These are phyloP conservation scores for Agrochola lota DNA, from an alignment of 2,888 invertebrate species.

Conservation along the genomic window DNA sequence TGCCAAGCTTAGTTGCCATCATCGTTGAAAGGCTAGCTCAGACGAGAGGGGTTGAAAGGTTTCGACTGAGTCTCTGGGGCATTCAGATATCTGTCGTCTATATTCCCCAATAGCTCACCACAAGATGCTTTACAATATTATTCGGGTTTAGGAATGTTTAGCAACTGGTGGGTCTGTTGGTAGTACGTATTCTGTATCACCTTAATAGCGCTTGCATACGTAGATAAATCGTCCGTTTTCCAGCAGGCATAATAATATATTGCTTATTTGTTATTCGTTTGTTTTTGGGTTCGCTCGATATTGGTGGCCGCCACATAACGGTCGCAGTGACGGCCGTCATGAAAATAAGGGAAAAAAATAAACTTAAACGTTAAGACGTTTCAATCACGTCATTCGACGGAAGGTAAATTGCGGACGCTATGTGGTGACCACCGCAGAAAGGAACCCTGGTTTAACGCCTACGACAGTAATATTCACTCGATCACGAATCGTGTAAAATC, in stretches of 20 bases:
- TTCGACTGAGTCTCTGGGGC: conserved; percentile 24
- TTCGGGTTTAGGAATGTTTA: background rate
- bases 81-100: background rate
- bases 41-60: conserved; percentile 18
- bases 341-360: too few species aligned
- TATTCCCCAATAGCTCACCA: background rate
- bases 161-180: background rate
- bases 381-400: background rate
- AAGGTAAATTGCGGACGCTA: background rate
- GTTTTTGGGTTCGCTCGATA: background rate
- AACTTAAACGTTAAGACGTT: background rate
- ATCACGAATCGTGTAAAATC: background rate
- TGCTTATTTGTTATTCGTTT: too few species aligned
- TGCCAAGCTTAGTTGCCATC: background rate
- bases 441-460: background rate
- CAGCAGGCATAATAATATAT: background rate
- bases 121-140: background rate
- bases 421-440: background rate
- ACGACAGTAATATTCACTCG: too few species aligned
- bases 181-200: background rate
- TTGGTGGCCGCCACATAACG: background rate
- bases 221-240: background rate
- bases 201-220: background rate
- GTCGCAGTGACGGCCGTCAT: background rate
- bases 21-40: conserved; percentile 2